Evolutionary conservation across 1,140 invertebrate genomes (phyloP).

Genomic region (Pseudomyrmex sp.): DNA sequence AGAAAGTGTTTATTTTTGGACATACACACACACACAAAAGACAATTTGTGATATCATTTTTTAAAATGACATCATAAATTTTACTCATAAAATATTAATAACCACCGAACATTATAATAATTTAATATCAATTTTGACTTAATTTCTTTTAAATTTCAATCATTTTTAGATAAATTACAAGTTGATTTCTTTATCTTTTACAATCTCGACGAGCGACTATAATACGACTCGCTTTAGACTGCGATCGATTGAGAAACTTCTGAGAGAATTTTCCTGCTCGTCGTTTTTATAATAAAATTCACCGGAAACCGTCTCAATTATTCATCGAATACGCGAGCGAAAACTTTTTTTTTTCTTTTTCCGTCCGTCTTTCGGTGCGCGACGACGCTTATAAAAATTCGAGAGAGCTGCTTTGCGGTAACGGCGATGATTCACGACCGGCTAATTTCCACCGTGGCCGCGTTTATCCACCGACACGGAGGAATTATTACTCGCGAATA

Average conservation of each 20-base stretch:
- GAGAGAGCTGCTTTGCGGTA: slow-evolving; percentile 6
- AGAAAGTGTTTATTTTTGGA: not conserved
- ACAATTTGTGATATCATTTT: too few species aligned
- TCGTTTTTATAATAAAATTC: slow-evolving; percentile 49
- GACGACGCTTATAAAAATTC: slow-evolving; percentile 26
- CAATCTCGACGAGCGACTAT: not conserved
- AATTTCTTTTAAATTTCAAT: not conserved
- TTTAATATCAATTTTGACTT: not conserved
- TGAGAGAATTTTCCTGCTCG: slow-evolving; percentile 6
- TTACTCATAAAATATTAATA: too few species aligned
- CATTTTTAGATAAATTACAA: not conserved
- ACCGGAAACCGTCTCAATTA: slow-evolving; percentile 43
- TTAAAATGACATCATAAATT: too few species aligned
- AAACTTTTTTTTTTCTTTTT: not conserved
- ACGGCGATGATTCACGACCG: slow-evolving; percentile 60
- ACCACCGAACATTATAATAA: too few species aligned
- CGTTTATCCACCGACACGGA: slow-evolving; percentile 51
- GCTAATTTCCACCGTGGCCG: slow-evolving; percentile 58
- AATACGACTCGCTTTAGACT: slow-evolving; percentile 35
- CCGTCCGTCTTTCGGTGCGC: slow-evolving; percentile 10
- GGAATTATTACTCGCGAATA: slow-evolving; percentile 68
- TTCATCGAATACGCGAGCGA: slow-evolving; percentile 26
- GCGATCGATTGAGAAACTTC: slow-evolving; percentile 30
- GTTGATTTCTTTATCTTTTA: slow-evolving; percentile 16
- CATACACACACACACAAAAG: too few species aligned